Percentiles rank a stretch among this genome's conserved stretches.
These are phyloP conservation scores for Catocala sponsa DNA, from an alignment of 2,888 invertebrate species.

Conservation along the genomic window DNA sequence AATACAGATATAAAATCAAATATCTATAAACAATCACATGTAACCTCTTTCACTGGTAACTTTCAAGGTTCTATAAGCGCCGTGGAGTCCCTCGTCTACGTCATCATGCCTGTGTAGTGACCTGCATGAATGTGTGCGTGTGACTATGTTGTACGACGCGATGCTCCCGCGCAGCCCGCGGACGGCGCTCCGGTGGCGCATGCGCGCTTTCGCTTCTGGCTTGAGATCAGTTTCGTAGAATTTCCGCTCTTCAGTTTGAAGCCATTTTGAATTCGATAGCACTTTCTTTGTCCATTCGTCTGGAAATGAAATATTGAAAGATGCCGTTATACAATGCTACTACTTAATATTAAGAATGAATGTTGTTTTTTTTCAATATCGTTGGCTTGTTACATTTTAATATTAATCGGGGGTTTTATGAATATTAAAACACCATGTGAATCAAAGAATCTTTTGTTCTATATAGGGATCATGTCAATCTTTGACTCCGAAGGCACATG, in stretches of 20 bases:
- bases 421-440: too few species aligned
- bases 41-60: conserved; percentile 64
- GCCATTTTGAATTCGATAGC: conserved; percentile 91
- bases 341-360: too few species aligned
- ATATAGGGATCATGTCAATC: too few species aligned
- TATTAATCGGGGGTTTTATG: too few species aligned
- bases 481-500: too few species aligned
- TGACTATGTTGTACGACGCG: conserved; percentile 78
- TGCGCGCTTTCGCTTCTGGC: conserved; percentile 63
- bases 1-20: neutral
- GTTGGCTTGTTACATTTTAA: too few species aligned
- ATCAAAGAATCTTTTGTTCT: too few species aligned
- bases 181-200: conserved; percentile 69
- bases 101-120: conserved; percentile 73
- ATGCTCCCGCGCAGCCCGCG: conserved; percentile 63
- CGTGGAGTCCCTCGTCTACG: conserved; percentile 73
- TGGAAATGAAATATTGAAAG: conserved; percentile 46
- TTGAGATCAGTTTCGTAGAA: conserved; percentile 80
- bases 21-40: conserved; percentile 40
- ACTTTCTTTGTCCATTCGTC: conserved; percentile 92
- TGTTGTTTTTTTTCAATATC: too few species aligned
- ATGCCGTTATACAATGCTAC: too few species aligned
- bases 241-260: conserved; percentile 89
- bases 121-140: conserved; percentile 77
- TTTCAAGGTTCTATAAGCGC: conserved; percentile 79